Percentiles rank a stretch among this genome's conserved stretches.
Evolutionary conservation across 2,797 vertebrate genomes (phyloP).

Genomic region (Danio kyathit): DNA sequence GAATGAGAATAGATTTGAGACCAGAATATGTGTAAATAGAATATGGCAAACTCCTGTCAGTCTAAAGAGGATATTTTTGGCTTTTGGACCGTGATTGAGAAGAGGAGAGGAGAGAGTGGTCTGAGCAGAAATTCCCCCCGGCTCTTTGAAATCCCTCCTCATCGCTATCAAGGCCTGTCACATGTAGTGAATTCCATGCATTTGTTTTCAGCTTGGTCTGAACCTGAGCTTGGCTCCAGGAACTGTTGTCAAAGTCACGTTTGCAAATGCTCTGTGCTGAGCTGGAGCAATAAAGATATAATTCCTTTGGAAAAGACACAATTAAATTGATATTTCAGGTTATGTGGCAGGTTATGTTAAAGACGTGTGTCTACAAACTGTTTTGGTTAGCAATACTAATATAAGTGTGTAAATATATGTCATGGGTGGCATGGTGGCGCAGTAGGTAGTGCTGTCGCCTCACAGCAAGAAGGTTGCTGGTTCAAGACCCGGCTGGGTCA

Average conservation of each 20-base stretch:
- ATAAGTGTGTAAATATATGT: not conserved
- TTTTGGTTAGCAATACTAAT: not conserved
- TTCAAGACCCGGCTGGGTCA: too few species aligned
- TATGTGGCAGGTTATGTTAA: not conserved
- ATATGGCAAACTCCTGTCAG: constrained; percentile 70
- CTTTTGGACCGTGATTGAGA: constrained; percentile 51
- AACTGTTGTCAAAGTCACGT: constrained; percentile 31
- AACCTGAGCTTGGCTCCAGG: constrained; percentile 35
- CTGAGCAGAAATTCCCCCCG: constrained; percentile 37
- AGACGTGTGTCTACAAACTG: not conserved
- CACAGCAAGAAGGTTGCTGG: too few species aligned
- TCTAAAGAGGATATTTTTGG: constrained; percentile 70
- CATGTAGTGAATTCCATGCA: constrained; percentile 54
- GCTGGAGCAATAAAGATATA: constrained; percentile 46
- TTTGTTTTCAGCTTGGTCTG: constrained; percentile 59
- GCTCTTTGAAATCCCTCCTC: constrained; percentile 76
- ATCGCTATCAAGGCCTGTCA: constrained; percentile 70
- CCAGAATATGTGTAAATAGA: constrained; percentile 62
- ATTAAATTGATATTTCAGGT: constrained; percentile 27
- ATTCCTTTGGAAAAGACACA: constrained; percentile 17
- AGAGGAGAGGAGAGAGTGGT: constrained; percentile 59
- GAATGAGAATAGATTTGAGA: constrained; percentile 62
- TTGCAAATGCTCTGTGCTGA: constrained; percentile 39
- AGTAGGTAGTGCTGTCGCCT: too few species aligned
- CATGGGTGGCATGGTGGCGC: too few species aligned